Base-by-base conservation (phyloP, 2,888 invertebrate species). In the Lysandra bellargus region DNA sequence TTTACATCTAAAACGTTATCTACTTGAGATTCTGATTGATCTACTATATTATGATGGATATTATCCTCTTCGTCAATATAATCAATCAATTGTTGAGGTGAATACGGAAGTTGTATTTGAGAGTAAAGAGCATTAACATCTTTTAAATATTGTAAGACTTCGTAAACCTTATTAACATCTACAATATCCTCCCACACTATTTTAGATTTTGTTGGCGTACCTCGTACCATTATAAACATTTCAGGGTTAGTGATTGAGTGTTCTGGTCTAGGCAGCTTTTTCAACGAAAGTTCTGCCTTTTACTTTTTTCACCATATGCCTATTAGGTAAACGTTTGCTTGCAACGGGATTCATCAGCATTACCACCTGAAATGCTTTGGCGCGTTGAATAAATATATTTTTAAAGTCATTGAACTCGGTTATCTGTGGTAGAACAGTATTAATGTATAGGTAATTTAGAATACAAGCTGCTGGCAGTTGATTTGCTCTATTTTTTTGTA, bases 281-380 rank as follows among this genome's bases (percentile, higher is more conserved):
- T 83, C 12, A 87, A 79, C 1, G 87, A 87, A 87, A 78, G 81
- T 82, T 37, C 81, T 79, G 77, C 82, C 81, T 33, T 82, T 82
- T 49, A 81, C 81, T 79, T 83, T 83, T 79, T 83, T 83, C 2
- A 81, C 73, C 79, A 85, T 85, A 57, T 84, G 78, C 49, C 80
- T 80, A 80, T 84, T 80, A 12, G 86, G 87, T 80, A 86, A 6
- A 78, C 57, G 60, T 83, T 85, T 85, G 30, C 86, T 88, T 64
- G 83, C 83, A 4, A 88, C 87, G 7, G 87, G 83, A 75, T 82
- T 83, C 84, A 88, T 85, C 74, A 79, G 78, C 69, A 81, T 76
- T n/a, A 88, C 82, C 1, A 85, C 85, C 83, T 88, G 88, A 82
- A 87, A 88, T 4, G 88, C 85, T 84, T 87, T 88, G 23, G 86